These are phyloP conservation scores for Oscheius myriophilus DNA, from an alignment of 2,888 invertebrate genomes.

Conservation along the genomic window DNA sequence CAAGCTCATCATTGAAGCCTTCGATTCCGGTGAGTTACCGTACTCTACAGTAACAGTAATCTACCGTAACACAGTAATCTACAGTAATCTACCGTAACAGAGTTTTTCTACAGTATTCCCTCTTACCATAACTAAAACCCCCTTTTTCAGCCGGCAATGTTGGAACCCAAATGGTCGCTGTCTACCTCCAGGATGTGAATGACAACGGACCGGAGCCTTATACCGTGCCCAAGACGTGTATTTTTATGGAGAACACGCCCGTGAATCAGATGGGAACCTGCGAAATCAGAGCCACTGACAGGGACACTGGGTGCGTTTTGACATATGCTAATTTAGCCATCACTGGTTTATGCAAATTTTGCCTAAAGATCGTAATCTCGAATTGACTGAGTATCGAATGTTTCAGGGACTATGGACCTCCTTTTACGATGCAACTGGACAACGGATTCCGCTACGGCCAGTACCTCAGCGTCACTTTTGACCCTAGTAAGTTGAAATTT, in stretches of 20 bases:
- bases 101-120: neutral
- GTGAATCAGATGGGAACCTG: constrained; percentile 80
- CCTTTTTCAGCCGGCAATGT: constrained; percentile 79
- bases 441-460: constrained; percentile 73
- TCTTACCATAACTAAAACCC: no score
- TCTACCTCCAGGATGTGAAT: constrained; percentile 86
- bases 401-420: constrained; percentile 79
- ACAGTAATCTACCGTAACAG: neutral
- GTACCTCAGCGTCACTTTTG: constrained; percentile 94
- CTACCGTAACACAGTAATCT: neutral
- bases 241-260: constrained; percentile 89
- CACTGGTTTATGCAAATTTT: neutral
- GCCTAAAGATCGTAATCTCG: neutral
- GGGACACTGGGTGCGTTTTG: constrained; percentile 58
- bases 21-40: constrained; percentile 80
- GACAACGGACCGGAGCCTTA: constrained; percentile 89
- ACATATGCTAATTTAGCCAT: neutral
- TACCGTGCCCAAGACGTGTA: constrained; percentile 89
- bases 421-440: constrained; percentile 79
- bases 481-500: constrained; percentile 88
- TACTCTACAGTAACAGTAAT: neutral
- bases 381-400: neutral
- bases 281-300: constrained; percentile 66
- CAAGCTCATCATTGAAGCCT: constrained; percentile 93
- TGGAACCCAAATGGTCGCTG: constrained; percentile 81